Base-by-base conservation (phyloP, 2,113 vertebrate species). In the Tenebrosternarchus preto region DNA sequence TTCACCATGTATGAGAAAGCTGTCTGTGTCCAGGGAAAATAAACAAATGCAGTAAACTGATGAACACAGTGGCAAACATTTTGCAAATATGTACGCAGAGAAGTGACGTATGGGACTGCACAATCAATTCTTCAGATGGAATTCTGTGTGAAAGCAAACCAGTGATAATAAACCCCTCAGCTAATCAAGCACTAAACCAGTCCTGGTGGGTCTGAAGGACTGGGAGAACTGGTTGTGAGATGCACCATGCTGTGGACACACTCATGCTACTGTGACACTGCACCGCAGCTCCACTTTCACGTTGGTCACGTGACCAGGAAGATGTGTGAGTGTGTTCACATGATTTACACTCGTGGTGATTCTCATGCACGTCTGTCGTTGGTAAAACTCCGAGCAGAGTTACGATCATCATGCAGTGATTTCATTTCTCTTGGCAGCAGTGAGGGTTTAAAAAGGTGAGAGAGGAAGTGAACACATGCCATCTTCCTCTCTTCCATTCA, bases 391-490 rank as follows among this genome's bases (percentile, higher is more conserved):
- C 33, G 33, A 4, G 33, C 33, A 36, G 33, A 36, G 33, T 36
- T 36, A 2, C 6, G 33, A 2, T 6, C 6, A 4, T 36, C 6
- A 4, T 36, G 6, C 6, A 6, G 6, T 36, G 33, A 36, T 6
- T 2, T 36, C 33, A 46, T 46, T 4, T 46, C 39, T 11, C 29
- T 66, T 31, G n/a, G 46, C 31, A 57, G 69, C 46, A 87, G 90
- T 91, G 88, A 88, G 81, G 90, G 91, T 87, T 91, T 90, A 89
- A 82, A 50, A 20, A 7, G 59, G 80, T 85, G 90, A 90, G 90
- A 89, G 90, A 87, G 82, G 88, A 87, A 89, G 80, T 89, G 89
- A 90, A 90, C 87, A 85, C 81, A 85, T n/a, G n/a, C n/a, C 84
- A 88, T 1, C 81, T 81, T 86, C 83, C 80, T 76, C 84, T 84